These are phyloP conservation scores for Typhlichthys eigenmanni DNA, from an alignment of 2,797 vertebrate genomes.

Conservation along the genomic window DNA sequence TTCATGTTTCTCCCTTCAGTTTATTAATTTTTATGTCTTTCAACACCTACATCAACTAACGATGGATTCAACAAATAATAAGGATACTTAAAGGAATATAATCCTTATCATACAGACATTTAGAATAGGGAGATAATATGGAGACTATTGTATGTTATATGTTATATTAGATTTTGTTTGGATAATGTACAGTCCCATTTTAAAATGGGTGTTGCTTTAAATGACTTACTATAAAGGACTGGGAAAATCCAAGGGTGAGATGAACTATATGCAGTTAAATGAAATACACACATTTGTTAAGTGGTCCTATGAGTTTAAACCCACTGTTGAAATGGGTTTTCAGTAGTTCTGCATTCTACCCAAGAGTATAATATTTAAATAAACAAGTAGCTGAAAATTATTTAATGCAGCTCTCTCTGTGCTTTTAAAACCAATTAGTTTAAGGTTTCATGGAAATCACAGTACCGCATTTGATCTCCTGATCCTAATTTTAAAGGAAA, in stretches of 20 bases:
- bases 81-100: too few species aligned
- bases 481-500: slow-evolving; percentile 58
- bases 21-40: too few species aligned
- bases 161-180: background rate
- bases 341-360: slow-evolving; percentile 24
- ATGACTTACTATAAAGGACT: slow-evolving; percentile 20
- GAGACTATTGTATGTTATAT: background rate
- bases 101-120: background rate
- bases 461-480: slow-evolving; percentile 56
- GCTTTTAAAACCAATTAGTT: slow-evolving; percentile 66
- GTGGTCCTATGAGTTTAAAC: slow-evolving; percentile 38
- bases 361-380: slow-evolving; percentile 46
- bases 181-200: background rate
- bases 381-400: slow-evolving; percentile 54
- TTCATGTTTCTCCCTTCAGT: too few species aligned
- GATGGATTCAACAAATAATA: too few species aligned
- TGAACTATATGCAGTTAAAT: slow-evolving; percentile 38
- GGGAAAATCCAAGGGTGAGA: slow-evolving; percentile 18
- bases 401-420: slow-evolving; percentile 43
- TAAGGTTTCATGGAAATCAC: slow-evolving; percentile 61
- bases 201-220: background rate
- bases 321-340: slow-evolving; percentile 45
- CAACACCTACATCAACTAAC: too few species aligned
- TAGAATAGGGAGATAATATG: background rate
- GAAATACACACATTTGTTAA: slow-evolving; percentile 50